Conservation (phyloP, 2,888 invertebrate species). For the Seira musarum region DNA sequence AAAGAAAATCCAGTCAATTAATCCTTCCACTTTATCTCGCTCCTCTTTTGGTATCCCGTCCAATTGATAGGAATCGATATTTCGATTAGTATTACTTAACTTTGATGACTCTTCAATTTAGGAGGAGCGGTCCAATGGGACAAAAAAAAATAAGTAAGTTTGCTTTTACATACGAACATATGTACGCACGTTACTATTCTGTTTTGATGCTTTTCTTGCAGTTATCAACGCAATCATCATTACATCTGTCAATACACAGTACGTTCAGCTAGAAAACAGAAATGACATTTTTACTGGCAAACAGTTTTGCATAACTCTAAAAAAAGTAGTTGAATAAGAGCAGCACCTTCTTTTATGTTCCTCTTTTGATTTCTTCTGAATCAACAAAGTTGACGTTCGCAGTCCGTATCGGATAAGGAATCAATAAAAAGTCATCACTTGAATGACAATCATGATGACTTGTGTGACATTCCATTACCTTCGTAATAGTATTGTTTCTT, state of each 20-base stretch:
- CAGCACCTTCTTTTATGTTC: neutral
- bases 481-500: neutral
- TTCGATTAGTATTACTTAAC: constrained; percentile 8
- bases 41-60: neutral
- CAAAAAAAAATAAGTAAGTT: too few relatives aligned
- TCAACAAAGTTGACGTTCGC: neutral
- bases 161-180: too few relatives aligned
- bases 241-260: neutral
- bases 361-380: constrained; percentile 3
- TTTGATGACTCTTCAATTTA: constrained; percentile 9
- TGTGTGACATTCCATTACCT: neutral
- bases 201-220: neutral
- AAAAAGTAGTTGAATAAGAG: too few relatives aligned
- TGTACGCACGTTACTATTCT: neutral
- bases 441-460: neutral
- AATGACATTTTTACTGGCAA: constrained; percentile 16
- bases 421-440: neutral
- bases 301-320: neutral
- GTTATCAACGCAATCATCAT: constrained; percentile 6
- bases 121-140: constrained; percentile 1
- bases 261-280: neutral
- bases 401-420: neutral
- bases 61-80: constrained; percentile 18
- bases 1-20: neutral
- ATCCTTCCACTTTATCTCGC: neutral